These are phyloP conservation scores for Orestias chungarensis DNA, from an alignment of 2,797 vertebrate genomes.

Conservation along the genomic window DNA sequence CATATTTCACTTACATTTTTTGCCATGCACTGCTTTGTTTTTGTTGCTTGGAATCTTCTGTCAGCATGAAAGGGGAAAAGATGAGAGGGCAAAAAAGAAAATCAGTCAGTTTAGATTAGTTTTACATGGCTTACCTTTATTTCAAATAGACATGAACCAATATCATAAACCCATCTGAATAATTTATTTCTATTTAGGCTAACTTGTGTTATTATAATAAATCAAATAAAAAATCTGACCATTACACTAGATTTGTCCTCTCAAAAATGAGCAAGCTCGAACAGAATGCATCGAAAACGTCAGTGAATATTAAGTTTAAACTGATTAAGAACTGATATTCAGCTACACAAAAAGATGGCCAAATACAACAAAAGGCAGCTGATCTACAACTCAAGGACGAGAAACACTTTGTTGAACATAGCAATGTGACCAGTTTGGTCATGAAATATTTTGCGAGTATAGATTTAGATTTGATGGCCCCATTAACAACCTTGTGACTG, in stretches of 20 bases:
- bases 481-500: background rate
- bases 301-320: background rate
- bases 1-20: conserved; percentile 28
- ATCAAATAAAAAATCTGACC: background rate
- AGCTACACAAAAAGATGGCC: background rate
- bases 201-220: background rate
- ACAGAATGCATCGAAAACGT: background rate
- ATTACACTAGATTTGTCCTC: background rate
- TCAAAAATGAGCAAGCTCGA: background rate
- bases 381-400: background rate
- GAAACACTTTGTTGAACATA: background rate
- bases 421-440: background rate
- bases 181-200: background rate
- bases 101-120: background rate
- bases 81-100: too few species aligned
- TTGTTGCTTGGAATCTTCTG: conserved; percentile 21
- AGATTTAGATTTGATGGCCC: background rate
- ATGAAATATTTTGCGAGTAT: background rate
- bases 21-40: conserved; percentile 28
- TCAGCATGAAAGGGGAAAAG: too few species aligned
- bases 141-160: background rate
- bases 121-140: background rate
- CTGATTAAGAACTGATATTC: too few species aligned
- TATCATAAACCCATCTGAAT: background rate
- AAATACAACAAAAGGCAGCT: background rate